Evolutionary conservation across 2,888 invertebrate genomes (phyloP), one percentile per base, ranked within the genome.

Genomic region (Pyrrhosoma nymphula): DNA sequence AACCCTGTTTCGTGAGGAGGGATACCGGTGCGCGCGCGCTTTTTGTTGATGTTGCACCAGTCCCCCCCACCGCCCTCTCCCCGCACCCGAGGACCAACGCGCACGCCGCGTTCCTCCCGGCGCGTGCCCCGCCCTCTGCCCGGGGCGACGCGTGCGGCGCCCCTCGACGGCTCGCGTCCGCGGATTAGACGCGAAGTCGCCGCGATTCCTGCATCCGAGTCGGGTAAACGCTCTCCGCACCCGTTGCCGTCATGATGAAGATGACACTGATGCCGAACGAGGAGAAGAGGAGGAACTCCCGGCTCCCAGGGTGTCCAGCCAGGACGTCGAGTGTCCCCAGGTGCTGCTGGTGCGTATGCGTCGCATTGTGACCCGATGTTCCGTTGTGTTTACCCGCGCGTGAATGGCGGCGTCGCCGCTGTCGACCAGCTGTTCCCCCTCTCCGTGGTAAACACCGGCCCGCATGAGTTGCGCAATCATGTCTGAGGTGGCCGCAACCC

Each of bases 191-290:
- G 18, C 39, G 26, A 8, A 16, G 91, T 1, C 60, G 60, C 47
- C 47, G 20, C 60, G 56, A 56, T 16, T 56, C 60, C 10, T 20
- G 60, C 6, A 26, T 14, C 82, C 82, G 30, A 23, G 75, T 10
- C 39, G 39, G n/a, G 93, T 47, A 69, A n/a, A 30, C 55, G 75
- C 47, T 47, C n/a, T 60, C 91, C 60, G 63, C 39, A 20, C 20
- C 63, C n/a, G 63, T 26, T 20, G 60, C 39, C 91, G 93, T 69
- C 93, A 93, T 93, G 93, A 93, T 93, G 93, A 93, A 93, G 93
- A 93, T 93, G 93, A 93, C 93, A 26, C 69, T 93, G 93, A 93
- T 93, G 93, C 93, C 93, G 35, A 60, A 35, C 26, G 93, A 93
- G 47, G 93, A 93, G 93, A 93, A 93, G 69, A 35, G 69, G 23